A percentile compares a stretch with the other conserved stretches of the same genome.
These are phyloP conservation scores for Drosophila formosana DNA, from an alignment of 2,888 invertebrate genomes.

Conservation along the genomic window DNA sequence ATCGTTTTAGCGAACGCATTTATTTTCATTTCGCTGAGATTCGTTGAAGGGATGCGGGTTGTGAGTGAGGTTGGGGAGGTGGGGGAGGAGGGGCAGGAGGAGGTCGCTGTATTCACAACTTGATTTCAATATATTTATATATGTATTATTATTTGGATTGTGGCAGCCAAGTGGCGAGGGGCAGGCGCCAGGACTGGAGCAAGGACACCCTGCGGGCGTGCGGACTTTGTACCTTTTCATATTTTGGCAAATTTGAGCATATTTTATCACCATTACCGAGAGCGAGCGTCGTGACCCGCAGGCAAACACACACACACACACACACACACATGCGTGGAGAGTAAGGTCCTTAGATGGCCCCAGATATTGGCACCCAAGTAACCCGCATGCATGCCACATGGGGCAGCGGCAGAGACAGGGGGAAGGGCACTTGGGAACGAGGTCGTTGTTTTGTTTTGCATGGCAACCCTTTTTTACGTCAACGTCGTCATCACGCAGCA, in stretches of 20 bases:
- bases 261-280: constrained; percentile 82
- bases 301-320: constrained; percentile 38
- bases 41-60: constrained; percentile 28
- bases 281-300: constrained; percentile 67
- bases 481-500: constrained; percentile 28
- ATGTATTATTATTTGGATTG: constrained; percentile 63
- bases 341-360: constrained; percentile 25
- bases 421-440: constrained; percentile 24
- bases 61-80: neutral
- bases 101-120: constrained; percentile 45
- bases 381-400: constrained; percentile 51
- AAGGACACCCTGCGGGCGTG: constrained; percentile 48
- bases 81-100: too few relatives aligned
- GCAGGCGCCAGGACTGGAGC: neutral
- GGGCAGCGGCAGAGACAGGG: neutral
- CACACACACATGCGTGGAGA: constrained; percentile 12
- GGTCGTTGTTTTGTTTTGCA: constrained; percentile 62
- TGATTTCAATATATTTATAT: constrained; percentile 67
- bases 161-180: constrained; percentile 32
- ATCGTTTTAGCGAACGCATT: constrained; percentile 83
- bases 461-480: constrained; percentile 75
- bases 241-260: constrained; percentile 81
- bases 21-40: constrained; percentile 83
- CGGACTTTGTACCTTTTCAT: constrained; percentile 74
- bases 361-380: constrained; percentile 65